Evolutionary conservation across 2,113 vertebrate genomes (phyloP), one percentile per base, ranked within the genome.

Genomic region (Pleuronectes platessa): DNA sequence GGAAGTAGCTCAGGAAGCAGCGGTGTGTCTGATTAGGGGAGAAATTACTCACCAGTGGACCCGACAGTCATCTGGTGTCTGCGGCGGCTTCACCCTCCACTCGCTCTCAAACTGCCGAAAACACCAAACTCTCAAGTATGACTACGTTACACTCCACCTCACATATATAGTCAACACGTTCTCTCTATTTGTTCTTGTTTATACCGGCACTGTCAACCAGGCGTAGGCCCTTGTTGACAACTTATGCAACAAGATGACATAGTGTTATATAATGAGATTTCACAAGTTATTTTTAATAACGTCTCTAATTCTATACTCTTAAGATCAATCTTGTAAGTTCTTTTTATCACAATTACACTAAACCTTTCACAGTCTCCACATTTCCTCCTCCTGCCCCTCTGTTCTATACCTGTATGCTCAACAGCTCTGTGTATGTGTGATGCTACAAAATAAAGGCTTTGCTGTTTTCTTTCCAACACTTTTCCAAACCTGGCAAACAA

Each of bases 1-100:
- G 77, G 37, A 68, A 77, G 54, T n/a, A 45, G 72, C 40, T 65
- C 71, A 71, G 82, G 85, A 85, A 79, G 56, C 71, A 66, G 68
- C 60, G 27, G 72, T 59, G 62, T 17, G 31, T 31, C 31, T 31
- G 82, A 86, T 83, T 69, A 51, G 65, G 47, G 35, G 42, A 72
- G 37, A 62, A 55, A 81, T 64, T 13, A 72, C 60, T 79, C 69
- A 65, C 61, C 58, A 72, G 60, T 0, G 9, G 45, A 59, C 21
- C 76, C 79, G 70, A 78, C 71, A 71, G 67, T 74, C 60, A 69
- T 56, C 74, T 78, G 61, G 35, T 58, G 31, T 53, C 23, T 21
- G 9, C 5, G n/a, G 40, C 51, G 63, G 56, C 27, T 76, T 75
- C 62, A 21, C 3, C 21, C 21, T 40, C 61, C 14, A 15, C 47